Evolutionary conservation across 2,888 invertebrate genomes (phyloP), one percentile per base, ranked within the genome.

Genomic region (Leptopilina syphax): DNA sequence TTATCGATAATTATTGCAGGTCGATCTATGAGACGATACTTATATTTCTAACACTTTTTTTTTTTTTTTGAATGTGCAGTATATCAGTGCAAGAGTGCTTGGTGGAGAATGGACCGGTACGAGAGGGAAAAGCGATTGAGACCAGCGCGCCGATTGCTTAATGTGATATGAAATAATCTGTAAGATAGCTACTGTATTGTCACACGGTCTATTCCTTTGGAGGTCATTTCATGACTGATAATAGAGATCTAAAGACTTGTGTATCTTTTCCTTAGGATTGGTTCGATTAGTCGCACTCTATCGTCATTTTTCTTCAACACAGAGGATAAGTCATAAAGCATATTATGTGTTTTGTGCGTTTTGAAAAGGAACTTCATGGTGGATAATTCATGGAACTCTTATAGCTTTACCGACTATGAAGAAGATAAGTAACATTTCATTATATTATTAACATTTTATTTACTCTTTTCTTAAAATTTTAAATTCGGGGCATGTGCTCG

Each of bases 141-240:
- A 84, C 80, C 84, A 79, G 81, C 83, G 81, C 83, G 82, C 82
- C 80, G 81, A 83, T 83, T 77, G 80, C 67, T 79, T 66, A 68
- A 5, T 41, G 13, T 65, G 83, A 83, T 83, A 82, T 78, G 83
- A 83, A 82, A 79, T 81, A 83, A 84, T 84, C 84, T 47, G 63
- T 80, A 54, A 34, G 68, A 68, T 80, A 82, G 84, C 84, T 84
- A 83, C 84, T 79, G 84, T 83, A 81, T 81, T 83, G 82, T 82
- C 77, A 82, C 79, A 60, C 67, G 73, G 73, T 77, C 77, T 76
- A 66, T 50, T 79, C 79, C 76, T 67, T 63, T 47, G 78, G 63
- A 77, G 79, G 79, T 76, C 65, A 47, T 68, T 57, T 77, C 77
- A 47, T 65, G 65, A 76, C 77, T 83, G 80, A 82, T 82, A 84